Base-by-base conservation (phyloP, 2,113 vertebrate species). In the Narcine bancroftii region DNA sequence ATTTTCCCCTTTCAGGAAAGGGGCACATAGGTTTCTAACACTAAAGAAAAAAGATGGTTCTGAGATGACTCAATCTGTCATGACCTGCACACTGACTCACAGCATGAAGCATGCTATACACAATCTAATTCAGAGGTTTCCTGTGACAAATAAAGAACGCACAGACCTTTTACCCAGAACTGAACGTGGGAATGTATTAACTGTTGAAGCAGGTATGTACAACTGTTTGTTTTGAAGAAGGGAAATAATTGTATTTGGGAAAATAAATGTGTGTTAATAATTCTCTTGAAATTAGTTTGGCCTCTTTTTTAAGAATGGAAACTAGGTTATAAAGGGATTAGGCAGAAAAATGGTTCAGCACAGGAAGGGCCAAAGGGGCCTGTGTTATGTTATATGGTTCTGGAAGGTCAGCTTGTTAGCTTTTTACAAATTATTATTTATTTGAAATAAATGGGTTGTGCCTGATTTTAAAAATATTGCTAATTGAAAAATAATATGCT, bases 31-130 rank as follows among this genome's bases (percentile, higher is more conserved):
- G 93, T 98, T 95, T 92, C 94, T 99, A 75, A 98, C 97, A 24
- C 94, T 99, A 93, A 97, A 95, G 94, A 99, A 98, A 94, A 99
- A 96, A 93, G 95, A 96, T 93, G 95, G 95, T 73, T 96, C 95
- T 33, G 97, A 97, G 75, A 92, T 94, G 69, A 93, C 94, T 50
- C 95, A 47, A 92, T 93, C 96, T 47, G 92, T 94, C 93, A 97
- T 98, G 97, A 95, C 95, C 81, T 97, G 97, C 93, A 93, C 89
- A 89, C 94, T 98, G 92, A 94, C 96, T 94, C 95, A 96, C 73
- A 97, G 94, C 92, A 96, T 97, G 29, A 96, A 96, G 81, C 95
- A 95, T 47, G 93, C 94, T 81, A 73, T 98, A 89, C 93, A 92
- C 81, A 97, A 93, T 93, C 96, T 99, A 72, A 96, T 99, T 93